Conservation (phyloP, 35 echinoderm and acorn worm genomes). For the Eucidaris tribuloides region DNA sequence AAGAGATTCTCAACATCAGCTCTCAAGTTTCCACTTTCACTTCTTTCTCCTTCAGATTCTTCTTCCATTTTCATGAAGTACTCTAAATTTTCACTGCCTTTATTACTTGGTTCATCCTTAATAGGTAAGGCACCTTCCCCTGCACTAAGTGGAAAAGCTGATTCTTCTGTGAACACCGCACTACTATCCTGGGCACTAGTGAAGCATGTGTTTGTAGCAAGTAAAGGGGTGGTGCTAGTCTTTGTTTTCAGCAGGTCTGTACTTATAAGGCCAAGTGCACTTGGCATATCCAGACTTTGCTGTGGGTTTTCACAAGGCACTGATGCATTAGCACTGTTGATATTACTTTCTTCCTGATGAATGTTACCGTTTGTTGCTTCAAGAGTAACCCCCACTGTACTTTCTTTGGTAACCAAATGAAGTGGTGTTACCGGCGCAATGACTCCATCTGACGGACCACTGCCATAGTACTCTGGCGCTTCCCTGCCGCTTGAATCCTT, state of each 20-base stretch:
- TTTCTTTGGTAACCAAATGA: background rate
- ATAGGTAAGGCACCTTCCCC: background rate
- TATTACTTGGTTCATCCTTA: background rate
- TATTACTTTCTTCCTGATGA: slow-evolving; percentile 7
- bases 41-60: background rate
- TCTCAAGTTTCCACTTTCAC: background rate
- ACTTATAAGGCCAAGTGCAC: slow-evolving; percentile 14
- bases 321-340: background rate
- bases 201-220: background rate
- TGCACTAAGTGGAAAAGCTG: background rate
- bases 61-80: background rate
- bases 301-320: background rate
- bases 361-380: background rate
- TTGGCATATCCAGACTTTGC: background rate
- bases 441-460: background rate
- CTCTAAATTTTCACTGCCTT: background rate
- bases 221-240: background rate
- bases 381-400: background rate
- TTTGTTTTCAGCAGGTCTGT: slow-evolving; percentile 4
- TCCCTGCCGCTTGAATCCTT: no score
- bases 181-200: background rate
- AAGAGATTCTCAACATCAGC: background rate
- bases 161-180: background rate
- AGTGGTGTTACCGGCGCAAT: background rate
- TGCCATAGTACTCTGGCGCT: no score